phyloP scores from a whole-genome alignment of 2,797 vertebrate genomes.

The Sebastes miniatus region DNA sequence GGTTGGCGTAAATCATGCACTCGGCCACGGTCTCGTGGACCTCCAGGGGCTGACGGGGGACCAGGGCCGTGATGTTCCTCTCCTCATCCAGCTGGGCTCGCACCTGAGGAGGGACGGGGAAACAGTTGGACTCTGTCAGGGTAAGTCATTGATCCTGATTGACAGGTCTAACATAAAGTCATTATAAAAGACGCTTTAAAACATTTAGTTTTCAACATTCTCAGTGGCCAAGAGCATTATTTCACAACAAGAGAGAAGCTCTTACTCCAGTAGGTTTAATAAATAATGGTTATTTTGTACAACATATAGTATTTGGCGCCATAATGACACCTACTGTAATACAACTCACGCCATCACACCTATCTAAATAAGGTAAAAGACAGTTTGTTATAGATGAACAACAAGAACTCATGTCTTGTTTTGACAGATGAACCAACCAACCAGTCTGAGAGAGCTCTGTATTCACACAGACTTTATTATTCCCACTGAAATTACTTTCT shows the following conservation, averaged over 20 bases:
- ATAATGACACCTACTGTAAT: background rate
- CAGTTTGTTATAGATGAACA: background rate
- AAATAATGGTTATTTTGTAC: background rate
- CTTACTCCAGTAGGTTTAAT: background rate
- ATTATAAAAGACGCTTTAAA: background rate
- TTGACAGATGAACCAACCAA: background rate
- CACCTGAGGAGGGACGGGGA: slow-evolving; percentile 63
- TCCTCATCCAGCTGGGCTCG: slow-evolving; percentile 90
- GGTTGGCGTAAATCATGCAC: slow-evolving; percentile 98
- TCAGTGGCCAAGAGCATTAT: background rate
- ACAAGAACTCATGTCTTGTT: background rate
- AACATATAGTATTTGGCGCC: background rate
- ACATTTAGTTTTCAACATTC: background rate
- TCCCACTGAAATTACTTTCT: background rate
- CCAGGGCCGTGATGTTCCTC: slow-evolving; percentile 89
- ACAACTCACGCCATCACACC: background rate
- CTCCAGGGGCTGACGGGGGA: slow-evolving; percentile 92
- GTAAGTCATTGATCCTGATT: background rate
- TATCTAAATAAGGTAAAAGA: background rate
- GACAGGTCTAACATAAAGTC: background rate
- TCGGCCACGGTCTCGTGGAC: slow-evolving; percentile 95
- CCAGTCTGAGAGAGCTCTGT: background rate
- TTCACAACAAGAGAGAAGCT: background rate
- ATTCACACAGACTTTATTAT: background rate
- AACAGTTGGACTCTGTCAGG: background rate